phyloP scores from a whole-genome alignment of 2,797 vertebrate species.

The Pantherophis alleghaniensis region DNA sequence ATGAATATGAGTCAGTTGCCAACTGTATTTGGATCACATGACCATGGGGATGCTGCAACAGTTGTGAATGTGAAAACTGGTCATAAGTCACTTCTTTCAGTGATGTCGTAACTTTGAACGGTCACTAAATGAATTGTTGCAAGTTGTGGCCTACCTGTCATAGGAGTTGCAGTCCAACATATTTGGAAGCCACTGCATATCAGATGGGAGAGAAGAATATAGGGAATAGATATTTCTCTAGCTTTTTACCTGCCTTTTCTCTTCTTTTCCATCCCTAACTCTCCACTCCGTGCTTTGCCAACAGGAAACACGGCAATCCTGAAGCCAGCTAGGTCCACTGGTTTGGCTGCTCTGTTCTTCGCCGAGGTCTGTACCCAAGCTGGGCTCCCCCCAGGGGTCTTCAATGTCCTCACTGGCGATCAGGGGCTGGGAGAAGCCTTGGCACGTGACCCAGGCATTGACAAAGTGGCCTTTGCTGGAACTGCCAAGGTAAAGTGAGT shows the following conservation, averaged over 20 bases:
- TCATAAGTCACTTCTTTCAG: background rate
- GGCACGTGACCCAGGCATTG: conserved; percentile 69
- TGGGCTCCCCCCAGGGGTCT: conserved; percentile 76
- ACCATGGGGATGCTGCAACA: background rate
- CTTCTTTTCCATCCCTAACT: too few species aligned
- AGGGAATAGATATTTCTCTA: background rate
- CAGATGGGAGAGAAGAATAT: background rate
- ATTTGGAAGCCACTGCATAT: background rate
- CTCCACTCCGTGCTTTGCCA: background rate
- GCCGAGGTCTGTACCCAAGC: conserved; percentile 80
- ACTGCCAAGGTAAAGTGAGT: conserved; percentile 71
- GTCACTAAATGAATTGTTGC: background rate
- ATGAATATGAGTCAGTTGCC: background rate
- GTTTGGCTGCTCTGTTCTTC: conserved; percentile 77
- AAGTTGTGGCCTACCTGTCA: background rate
- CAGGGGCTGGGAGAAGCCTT: conserved; percentile 65
- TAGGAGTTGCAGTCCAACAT: background rate
- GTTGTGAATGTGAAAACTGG: background rate
- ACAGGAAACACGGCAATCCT: conserved; percentile 84
- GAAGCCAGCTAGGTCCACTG: conserved; percentile 68
- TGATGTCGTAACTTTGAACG: background rate
- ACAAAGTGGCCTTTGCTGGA: conserved; percentile 79
- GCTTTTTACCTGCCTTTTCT: background rate
- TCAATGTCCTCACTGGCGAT: conserved; percentile 81
- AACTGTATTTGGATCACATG: background rate